phyloP scores from a whole-genome alignment of 2,797 vertebrate genomes.

The Potorous gilbertii region DNA sequence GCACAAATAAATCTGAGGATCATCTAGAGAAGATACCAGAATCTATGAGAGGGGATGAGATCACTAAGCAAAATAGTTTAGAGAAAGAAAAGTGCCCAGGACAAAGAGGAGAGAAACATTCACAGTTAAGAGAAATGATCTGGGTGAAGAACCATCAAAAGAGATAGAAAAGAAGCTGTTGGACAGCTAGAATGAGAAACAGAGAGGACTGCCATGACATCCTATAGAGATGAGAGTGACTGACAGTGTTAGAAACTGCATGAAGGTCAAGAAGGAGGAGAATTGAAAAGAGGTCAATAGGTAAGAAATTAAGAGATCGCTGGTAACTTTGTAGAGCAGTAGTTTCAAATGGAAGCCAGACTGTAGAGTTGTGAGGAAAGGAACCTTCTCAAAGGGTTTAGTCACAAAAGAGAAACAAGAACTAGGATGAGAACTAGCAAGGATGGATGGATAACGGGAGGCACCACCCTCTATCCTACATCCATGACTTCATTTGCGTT shows the following conservation, averaged over 20 bases:
- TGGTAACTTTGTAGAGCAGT: background rate
- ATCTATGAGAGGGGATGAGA: background rate
- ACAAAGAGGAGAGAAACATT: background rate
- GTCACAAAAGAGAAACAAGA: background rate
- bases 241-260: background rate
- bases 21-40: background rate
- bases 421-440: background rate
- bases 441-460: background rate
- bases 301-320: background rate
- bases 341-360: background rate
- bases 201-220: background rate
- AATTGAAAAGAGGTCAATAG: background rate
- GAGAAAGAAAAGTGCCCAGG: background rate
- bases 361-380: background rate
- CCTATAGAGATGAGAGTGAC: background rate
- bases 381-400: background rate
- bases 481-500: background rate
- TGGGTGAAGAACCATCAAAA: background rate
- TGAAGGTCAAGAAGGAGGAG: background rate
- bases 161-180: background rate
- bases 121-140: background rate
- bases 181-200: background rate
- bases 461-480: background rate
- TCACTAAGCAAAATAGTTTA: background rate
- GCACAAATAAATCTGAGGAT: background rate